A percentile compares a stretch with the other conserved stretches of the same genome.
Conservation (phyloP, 23 tunicate species). For the Diplosoma virens region DNA sequence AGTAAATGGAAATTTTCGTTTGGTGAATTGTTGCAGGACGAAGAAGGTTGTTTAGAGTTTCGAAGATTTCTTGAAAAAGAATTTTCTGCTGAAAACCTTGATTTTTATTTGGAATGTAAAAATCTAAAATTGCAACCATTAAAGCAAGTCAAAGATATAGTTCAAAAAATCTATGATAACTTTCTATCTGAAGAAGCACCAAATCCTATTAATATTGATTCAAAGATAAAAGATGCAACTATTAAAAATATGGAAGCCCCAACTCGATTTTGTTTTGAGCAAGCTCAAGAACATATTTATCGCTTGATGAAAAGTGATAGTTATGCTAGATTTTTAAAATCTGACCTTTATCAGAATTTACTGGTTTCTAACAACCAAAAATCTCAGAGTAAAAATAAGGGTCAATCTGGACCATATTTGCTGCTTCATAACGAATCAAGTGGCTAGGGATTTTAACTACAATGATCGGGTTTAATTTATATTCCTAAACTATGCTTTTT, state of each 20-base stretch:
- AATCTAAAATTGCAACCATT: slow-evolving; percentile 58
- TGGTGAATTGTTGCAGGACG: slow-evolving; percentile 72
- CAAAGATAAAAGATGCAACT: slow-evolving; percentile 69
- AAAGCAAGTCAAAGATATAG: slow-evolving; percentile 41
- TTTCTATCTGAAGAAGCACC: slow-evolving; percentile 70
- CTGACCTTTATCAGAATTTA: slow-evolving; percentile 72
- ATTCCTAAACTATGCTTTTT: too few relatives aligned
- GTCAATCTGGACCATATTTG: background rate
- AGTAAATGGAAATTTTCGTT: slow-evolving; percentile 89
- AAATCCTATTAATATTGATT: slow-evolving; percentile 84
- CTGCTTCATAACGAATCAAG: slow-evolving; percentile 10
- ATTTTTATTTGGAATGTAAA: slow-evolving; percentile 84
- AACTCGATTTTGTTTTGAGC: slow-evolving; percentile 81
- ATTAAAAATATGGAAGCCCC: slow-evolving; percentile 70
- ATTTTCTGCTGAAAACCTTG: slow-evolving; percentile 89
- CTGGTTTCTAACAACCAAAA: slow-evolving; percentile 2
- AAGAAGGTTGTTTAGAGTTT: slow-evolving; percentile 64
- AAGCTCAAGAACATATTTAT: slow-evolving; percentile 96
- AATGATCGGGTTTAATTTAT: too few relatives aligned
- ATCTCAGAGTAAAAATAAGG: background rate
- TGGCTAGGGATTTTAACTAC: too few relatives aligned
- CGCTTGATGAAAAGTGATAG: slow-evolving; percentile 91
- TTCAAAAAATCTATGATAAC: slow-evolving; percentile 51
- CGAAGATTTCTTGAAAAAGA: slow-evolving; percentile 92
- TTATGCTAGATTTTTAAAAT: slow-evolving; percentile 90